phyloP scores from a whole-genome alignment of 2,888 invertebrate species.

The Reticulitermes lucifugus region DNA sequence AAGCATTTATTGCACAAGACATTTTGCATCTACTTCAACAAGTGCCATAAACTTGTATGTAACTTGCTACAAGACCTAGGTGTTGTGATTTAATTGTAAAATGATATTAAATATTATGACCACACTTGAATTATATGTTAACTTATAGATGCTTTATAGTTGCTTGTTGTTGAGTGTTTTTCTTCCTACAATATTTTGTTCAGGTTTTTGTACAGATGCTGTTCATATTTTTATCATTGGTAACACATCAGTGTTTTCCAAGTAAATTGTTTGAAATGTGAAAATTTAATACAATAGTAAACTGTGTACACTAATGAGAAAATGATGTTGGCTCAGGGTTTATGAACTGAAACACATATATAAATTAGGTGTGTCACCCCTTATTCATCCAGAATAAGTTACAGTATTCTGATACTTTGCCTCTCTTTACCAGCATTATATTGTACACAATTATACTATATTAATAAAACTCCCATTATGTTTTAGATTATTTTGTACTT shows the following conservation, averaged over 20 bases:
- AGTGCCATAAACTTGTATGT: constrained; percentile 37
- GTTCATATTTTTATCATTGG: constrained; percentile 15
- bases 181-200: background rate
- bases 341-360: background rate
- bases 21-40: constrained; percentile 16
- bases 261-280: constrained; percentile 30
- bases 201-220: constrained; percentile 2
- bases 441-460: too few species aligned
- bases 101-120: constrained; percentile 13
- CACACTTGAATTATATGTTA: constrained; percentile 5
- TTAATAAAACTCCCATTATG: too few species aligned
- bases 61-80: constrained; percentile 39
- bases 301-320: constrained; percentile 17
- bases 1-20: background rate
- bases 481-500: too few species aligned
- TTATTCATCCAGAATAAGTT: background rate
- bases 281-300: constrained; percentile 24
- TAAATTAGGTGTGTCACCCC: too few species aligned
- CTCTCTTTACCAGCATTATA: too few species aligned
- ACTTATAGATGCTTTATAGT: constrained; percentile 21
- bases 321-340: constrained; percentile 19
- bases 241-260: constrained; percentile 4
- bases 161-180: constrained; percentile 2
- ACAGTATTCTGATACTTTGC: too few species aligned
- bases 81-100: constrained; percentile 39